Base-by-base conservation (phyloP, 2,113 vertebrate species). In the Eurypyga helias region DNA sequence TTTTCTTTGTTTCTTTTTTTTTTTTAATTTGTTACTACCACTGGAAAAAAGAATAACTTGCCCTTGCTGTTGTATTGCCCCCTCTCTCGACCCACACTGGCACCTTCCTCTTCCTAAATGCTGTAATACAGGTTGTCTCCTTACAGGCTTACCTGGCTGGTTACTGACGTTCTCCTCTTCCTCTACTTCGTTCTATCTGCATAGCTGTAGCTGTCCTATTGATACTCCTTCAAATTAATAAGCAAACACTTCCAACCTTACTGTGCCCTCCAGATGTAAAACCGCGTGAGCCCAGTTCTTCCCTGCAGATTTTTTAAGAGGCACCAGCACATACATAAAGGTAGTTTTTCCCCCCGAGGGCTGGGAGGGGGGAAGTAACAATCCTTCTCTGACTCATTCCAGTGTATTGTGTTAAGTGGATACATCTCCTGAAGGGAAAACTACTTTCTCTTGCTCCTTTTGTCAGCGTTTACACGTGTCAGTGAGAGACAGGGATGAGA, bases 31-130 rank as follows among this genome's bases (percentile, higher is more conserved):
- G 6, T 90, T 90, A 67, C 26, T 45, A 28, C 16, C 46, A 52
- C 41, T 62, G 60, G 38, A 57, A 89, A 72, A 72, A 89, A 72
- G 58, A 17, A 36, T 7, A 54, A 41, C 13, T 80, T 92, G 19
- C 65, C 57, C 93, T 89, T 54, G 20, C 83, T 80, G 13, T 45
- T n/a, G 60, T 29, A 15, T 24, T 95, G 61, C 28, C 23, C 25
- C 18, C 18, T 82, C 12, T 83, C 57, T 69, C 0, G 0, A 11
- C 26, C 17, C n/a, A 11, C 20, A 8, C 19, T 46, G 19, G 19
- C 52, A 69, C 62, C 69, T 83, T 70, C 60, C 60, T 89, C 15
- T 80, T 73, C 45, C 61, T 57, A 58, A 60, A 45, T 2, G 3
- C 78, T 72, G 1, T 4, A n/a, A 34, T n/a, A 2, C 33, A 78